A percentile compares a stretch with the other conserved stretches of the same genome.
Evolutionary conservation across 2,888 invertebrate species (phyloP).

Genomic region (Gordius sp.): DNA sequence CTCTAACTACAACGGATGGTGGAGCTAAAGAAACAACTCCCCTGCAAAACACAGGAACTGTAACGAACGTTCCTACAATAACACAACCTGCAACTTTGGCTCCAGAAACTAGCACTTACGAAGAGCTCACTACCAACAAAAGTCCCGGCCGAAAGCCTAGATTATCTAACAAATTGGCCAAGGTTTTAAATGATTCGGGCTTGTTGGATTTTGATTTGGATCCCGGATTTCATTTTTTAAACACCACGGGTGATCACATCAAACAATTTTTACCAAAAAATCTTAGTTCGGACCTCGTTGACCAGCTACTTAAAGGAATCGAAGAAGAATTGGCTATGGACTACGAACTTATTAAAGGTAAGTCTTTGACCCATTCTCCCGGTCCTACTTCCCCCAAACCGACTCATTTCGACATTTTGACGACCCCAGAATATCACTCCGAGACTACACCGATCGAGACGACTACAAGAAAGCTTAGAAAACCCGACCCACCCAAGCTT

Average conservation of each 20-base stretch:
- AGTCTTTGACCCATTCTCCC: neutral
- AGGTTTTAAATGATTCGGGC: neutral
- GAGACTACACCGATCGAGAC: no score
- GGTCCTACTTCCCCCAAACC: neutral
- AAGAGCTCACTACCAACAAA: no score
- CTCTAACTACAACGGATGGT: no score
- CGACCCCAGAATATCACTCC: no score
- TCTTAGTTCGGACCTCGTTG: neutral
- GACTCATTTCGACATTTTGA: no score
- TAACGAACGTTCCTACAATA: no score
- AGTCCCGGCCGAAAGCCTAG: no score
- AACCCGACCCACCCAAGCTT: neutral
- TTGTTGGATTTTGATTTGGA: neutral
- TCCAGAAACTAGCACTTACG: no score
- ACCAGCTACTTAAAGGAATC: neutral
- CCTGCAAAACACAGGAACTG: no score
- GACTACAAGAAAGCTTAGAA: neutral
- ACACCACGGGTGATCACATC: neutral
- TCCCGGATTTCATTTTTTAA: neutral
- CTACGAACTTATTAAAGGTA: neutral
- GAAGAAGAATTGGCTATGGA: neutral
- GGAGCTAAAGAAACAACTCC: no score
- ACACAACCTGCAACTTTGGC: no score
- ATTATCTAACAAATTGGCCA: no score
- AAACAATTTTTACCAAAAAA: conserved; percentile 12